Evolutionary conservation across 2,888 invertebrate species (phyloP), one percentile per base, ranked within the genome.

Genomic region (Amiota communis): DNA sequence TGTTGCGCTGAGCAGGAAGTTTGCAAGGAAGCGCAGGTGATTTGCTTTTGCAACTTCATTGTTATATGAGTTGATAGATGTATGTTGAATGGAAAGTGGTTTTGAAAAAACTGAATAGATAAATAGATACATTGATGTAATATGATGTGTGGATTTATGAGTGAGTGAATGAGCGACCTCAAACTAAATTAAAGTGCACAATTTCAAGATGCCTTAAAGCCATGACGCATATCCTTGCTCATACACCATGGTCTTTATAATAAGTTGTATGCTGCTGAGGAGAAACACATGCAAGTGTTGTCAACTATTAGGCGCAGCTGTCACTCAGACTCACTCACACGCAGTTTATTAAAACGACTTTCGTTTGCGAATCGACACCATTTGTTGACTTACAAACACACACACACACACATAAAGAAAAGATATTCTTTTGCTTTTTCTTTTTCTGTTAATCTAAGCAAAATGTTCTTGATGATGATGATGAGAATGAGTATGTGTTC

Each of bases 1-100:
- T 74, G 83, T 84, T 80, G 79, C 78, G 76, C 77, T 76, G 75
- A 83, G 79, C 85, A 85, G 86, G 87, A 85, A 82, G 82, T 82
- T 85, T 79, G 74, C 75, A 79, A 82, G 85, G 85, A 87, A 87
- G 81, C 82, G 79, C 83, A 86, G 87, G 81, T 87, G 86, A 87
- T 86, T 87, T 86, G 78, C 78, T 80, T 84, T 36, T 81, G 82
- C 82, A 85, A 76, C 75, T 72, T 65, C 61, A 72, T 53, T 65
- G 46, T 53, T 36, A 53, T 63, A 15, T 68, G 11, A 48, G n/a
- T 46, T 23, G 49, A 56, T 6, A 63, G 76, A 77, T 77, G 77
- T 79, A 57, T 56, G 47, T 72, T 63, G 57, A 73, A 61, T 36
- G 23, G 69, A 11, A 17, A 71, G 65, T 13, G 51, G 70, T 75